A percentile compares a stretch with the other conserved stretches of the same genome.
Conservation (phyloP, 1,140 invertebrate genomes). For the Pomacea maculata region DNA sequence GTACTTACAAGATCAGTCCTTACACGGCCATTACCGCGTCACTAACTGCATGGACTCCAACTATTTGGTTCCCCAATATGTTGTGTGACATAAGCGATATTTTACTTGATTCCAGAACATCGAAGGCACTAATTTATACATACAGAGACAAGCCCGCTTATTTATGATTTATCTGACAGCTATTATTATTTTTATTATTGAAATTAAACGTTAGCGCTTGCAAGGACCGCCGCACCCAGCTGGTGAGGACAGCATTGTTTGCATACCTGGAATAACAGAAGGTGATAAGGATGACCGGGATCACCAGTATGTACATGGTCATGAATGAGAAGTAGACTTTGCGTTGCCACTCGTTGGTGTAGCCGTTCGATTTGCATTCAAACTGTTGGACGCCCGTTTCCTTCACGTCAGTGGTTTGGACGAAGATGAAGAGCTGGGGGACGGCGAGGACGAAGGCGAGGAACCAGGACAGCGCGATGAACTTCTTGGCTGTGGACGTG, state of each 20-base stretch:
- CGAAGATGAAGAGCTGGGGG: conserved; percentile 67
- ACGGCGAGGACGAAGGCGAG: conserved; percentile 65
- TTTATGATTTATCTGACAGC: too few relatives aligned
- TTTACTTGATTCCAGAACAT: too few relatives aligned
- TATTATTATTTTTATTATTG: too few relatives aligned
- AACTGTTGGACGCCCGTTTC: conserved; percentile 52
- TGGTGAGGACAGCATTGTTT: conserved; percentile 58
- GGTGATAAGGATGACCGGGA: conserved; percentile 63
- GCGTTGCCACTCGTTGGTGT: conserved; percentile 66
- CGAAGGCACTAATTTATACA: too few relatives aligned
- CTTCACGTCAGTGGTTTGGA: conserved; percentile 44
- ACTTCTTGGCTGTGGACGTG: conserved; percentile 41
- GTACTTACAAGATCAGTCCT: too few relatives aligned
- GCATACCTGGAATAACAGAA: conserved; percentile 63
- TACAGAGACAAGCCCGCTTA: too few relatives aligned
- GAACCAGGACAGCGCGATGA: conserved; percentile 64
- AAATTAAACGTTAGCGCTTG: too few relatives aligned
- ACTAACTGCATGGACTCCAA: too few relatives aligned
- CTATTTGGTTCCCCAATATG: too few relatives aligned
- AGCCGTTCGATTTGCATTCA: conserved; percentile 62
- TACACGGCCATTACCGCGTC: too few relatives aligned
- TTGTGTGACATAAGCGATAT: too few relatives aligned
- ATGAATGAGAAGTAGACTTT: conserved; percentile 66
- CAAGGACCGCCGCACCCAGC: conserved; percentile 53
- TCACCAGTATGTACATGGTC: conserved; percentile 63